Evolutionary conservation across 2,113 vertebrate species (phyloP).

Genomic region (Mobula hypostoma): DNA sequence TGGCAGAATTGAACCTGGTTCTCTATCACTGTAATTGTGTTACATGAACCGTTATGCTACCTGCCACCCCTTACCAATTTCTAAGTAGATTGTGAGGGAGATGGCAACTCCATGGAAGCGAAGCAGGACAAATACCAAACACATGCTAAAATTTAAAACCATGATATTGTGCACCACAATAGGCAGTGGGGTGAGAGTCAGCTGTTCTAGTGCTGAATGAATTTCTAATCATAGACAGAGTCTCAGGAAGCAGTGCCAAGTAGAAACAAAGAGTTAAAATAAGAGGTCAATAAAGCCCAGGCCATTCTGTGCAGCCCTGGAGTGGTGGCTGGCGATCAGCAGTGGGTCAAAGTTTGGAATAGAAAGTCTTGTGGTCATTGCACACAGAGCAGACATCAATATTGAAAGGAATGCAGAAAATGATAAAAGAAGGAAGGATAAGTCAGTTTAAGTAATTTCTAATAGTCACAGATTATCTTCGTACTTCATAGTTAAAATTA

Average conservation of each 20-base stretch:
- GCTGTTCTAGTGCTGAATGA: not conserved
- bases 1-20: no score
- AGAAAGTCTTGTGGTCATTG: not conserved
- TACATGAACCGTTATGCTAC: no score
- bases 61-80: no score
- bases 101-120: not conserved
- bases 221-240: not conserved
- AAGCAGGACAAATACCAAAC: not conserved
- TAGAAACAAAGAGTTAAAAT: not conserved
- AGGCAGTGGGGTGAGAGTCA: not conserved
- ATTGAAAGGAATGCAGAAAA: not conserved
- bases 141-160: not conserved
- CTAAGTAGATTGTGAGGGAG: not conserved
- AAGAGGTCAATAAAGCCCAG: not conserved
- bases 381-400: not conserved
- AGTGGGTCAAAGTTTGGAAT: not conserved
- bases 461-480: not conserved
- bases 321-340: not conserved
- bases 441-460: not conserved
- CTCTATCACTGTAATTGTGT: no score
- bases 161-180: not conserved
- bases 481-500: not conserved
- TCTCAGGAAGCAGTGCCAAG: not conserved
- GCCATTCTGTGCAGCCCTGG: not conserved
- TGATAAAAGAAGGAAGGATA: not conserved